Base-by-base conservation (phyloP, 2,797 vertebrate species). In the Ceryle rudis region DNA sequence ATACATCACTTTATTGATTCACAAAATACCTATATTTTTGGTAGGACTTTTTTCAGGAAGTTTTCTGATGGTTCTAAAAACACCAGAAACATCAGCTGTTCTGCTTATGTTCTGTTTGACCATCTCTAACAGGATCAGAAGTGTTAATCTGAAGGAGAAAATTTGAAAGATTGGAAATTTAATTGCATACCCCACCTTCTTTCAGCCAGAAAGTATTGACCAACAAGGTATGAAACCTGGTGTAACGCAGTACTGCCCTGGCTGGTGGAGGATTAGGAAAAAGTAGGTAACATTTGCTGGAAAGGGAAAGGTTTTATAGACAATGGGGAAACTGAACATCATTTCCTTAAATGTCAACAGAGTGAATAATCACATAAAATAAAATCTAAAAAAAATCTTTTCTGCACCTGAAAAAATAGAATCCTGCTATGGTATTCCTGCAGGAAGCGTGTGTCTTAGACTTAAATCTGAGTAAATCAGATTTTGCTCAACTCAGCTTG, bases 391-490 rank as follows among this genome's bases (percentile, higher is more conserved):
- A 94, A 2, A 17, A 71, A 93, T 52, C 25, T 73, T 71, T 77
- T 89, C 74, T 86, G 71, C 93, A 94, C 93, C 88, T 96, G 94
- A 86, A 93, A 95, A 95, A 97, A 96, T 82, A 94, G 78, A 94
- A 58, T 31, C 47, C 28, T 78, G 60, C 49, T 42, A 21, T 58
- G 83, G 52, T 52, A 92, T 94, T 86, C 64, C 95, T 94, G 71
- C 86, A 95, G 93, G 88, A 96, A 89, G 35, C 3, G 5, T 64
- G 69, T 65, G 78, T 93, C 11, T 90, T 84, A 67, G 60, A 46
- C 33, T 89, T 94, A 92, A 92, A 85, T 80, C 78, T 82, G 88
- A 77, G 71, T 82, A 92, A 96, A 92, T 87, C 90, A 95, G 86
- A 86, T 96, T 96, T 86, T 90, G 65, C 57, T 75, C 81, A 81